phyloP scores from a whole-genome alignment of 1,140 invertebrate species.

The Mycetomoellerius zeteki region DNA sequence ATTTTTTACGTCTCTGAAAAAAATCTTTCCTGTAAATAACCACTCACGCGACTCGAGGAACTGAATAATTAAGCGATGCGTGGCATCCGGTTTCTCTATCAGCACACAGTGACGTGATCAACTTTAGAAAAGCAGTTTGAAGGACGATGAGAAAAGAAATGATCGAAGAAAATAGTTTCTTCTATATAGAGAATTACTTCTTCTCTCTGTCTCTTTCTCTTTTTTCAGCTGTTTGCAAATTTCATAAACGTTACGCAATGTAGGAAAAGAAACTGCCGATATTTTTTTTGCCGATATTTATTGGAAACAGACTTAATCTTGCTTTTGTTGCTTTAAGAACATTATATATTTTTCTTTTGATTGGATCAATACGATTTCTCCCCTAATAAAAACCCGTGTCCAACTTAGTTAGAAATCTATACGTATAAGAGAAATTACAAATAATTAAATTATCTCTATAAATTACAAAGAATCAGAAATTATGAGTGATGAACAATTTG shows the following conservation, averaged over 20 bases:
- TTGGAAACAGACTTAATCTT: not conserved
- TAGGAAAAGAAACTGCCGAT: not conserved
- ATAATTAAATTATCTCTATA: not conserved
- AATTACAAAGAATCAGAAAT: not conserved
- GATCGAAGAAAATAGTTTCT: slow-evolving; percentile 4
- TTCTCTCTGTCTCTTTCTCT: not conserved
- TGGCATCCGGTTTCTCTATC: not conserved
- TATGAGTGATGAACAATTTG: slow-evolving; percentile 9
- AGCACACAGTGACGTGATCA: not conserved
- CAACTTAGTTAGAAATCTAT: not conserved
- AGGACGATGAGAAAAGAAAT: slow-evolving; percentile 10
- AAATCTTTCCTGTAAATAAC: slow-evolving; percentile 35
- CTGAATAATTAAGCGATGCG: slow-evolving; percentile 37
- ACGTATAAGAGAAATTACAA: not conserved
- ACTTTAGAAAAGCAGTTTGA: not conserved
- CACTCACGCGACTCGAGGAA: slow-evolving; percentile 28
- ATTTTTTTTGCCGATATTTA: not conserved
- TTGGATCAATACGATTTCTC: not conserved
- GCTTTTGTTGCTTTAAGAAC: not conserved
- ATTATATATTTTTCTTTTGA: not conserved
- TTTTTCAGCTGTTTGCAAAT: not conserved
- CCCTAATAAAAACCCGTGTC: not conserved
- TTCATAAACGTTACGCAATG: not conserved
- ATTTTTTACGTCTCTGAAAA: not conserved
- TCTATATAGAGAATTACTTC: not conserved